A percentile compares a stretch with the other conserved stretches of the same genome.
Conservation (phyloP, 2,888 invertebrate genomes). For the Mantis religiosa region DNA sequence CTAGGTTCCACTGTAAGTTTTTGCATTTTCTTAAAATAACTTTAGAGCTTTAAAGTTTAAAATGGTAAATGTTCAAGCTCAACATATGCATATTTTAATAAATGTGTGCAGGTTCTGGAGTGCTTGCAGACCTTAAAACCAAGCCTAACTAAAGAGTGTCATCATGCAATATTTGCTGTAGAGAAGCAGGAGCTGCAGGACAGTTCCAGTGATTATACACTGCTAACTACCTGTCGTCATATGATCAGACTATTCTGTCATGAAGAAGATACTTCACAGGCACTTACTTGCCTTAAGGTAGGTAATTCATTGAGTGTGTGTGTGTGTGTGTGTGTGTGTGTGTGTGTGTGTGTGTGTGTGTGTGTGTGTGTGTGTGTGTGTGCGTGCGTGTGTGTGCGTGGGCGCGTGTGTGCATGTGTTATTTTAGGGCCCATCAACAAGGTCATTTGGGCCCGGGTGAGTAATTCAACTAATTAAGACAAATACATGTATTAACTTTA, state of each 20-base stretch:
- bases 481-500: neutral
- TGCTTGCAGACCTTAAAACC: slow-evolving; percentile 65
- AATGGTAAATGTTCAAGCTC: neutral
- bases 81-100: neutral
- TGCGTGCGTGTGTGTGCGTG: too few relatives aligned
- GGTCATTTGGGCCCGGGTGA: too few relatives aligned
- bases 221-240: slow-evolving; percentile 77
- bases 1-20: too few relatives aligned
- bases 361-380: too few relatives aligned
- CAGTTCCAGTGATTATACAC: slow-evolving; percentile 80
- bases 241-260: slow-evolving; percentile 85
- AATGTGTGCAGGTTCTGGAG: slow-evolving; percentile 64
- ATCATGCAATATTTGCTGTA: slow-evolving; percentile 76
- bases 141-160: slow-evolving; percentile 62
- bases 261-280: slow-evolving; percentile 61
- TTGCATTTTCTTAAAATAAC: too few relatives aligned
- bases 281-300: slow-evolving; percentile 76
- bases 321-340: too few relatives aligned
- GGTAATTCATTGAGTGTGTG: too few relatives aligned
- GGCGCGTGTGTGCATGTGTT: too few relatives aligned
- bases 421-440: too few relatives aligned
- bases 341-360: too few relatives aligned
- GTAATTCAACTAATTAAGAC: neutral
- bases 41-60: too few relatives aligned
- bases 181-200: slow-evolving; percentile 82